Evolutionary conservation across 2,888 invertebrate genomes (phyloP), one percentile per base, ranked within the genome.

Genomic region (Anarsia innoxiella): DNA sequence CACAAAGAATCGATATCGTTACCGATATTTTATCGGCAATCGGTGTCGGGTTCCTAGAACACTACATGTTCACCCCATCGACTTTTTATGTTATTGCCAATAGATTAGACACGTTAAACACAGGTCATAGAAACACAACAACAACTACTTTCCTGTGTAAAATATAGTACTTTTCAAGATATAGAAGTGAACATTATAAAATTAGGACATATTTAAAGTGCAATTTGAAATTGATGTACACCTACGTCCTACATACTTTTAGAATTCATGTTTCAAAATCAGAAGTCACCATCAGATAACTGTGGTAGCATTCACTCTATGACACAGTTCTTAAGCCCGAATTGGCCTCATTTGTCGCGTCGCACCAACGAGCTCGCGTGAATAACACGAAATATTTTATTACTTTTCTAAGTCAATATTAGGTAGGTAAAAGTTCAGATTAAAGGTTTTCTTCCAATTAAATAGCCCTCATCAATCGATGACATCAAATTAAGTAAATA

Each of bases 321-420:
- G 15, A n/a, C 29, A 29, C 29, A n/a, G n/a, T 29, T 4, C 13
- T 16, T 19, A 19, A 3, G 8, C 19, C 68, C 52, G 66, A 68
- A 75, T 73, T 67, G 60, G 62, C 66, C 50, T 67, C 65, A 61
- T 67, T 68, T 68, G 70, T 72, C 70, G 64, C 61, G 70, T 72
- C 70, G 64, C 61, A 57, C 31, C 23, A 33, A 46, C 39, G 44
- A 40, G 49, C 56, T 67, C 56, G 64, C 66, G 66, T 50, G 57
- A 59, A 53, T 57, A 64, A 69, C 62, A 57, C 48, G 51, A 53
- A 53, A 53, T 46, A 29, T 2, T 49, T 53, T 61, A 56, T 61
- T 56, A 55, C 57, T 60, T 45, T 53, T 56, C 55, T 50, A n/a
- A n/a, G n/a, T n/a, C n/a, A n/a, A n/a, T n/a, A n/a, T n/a, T n/a